A percentile compares a stretch with the other conserved stretches of the same genome.
phyloP scores from a whole-genome alignment of 64 coral and sea anemone genomes.

The Stylophora pistillata region DNA sequence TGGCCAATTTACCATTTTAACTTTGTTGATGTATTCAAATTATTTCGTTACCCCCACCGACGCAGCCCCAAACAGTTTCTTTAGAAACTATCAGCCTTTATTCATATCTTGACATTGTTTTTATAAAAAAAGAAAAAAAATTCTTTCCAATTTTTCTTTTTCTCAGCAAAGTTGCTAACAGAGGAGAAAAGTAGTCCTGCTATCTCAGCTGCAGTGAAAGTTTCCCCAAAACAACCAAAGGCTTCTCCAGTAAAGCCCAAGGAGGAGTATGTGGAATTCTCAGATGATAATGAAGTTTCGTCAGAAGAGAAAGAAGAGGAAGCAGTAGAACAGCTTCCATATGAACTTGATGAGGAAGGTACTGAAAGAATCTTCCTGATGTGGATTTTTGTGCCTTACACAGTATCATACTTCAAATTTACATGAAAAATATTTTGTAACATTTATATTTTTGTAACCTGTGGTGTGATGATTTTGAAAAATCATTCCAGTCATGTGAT shows the following conservation, averaged over 20 bases:
- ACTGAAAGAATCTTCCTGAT: background rate
- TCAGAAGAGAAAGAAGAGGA: background rate
- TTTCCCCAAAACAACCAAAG: slow-evolving; percentile 3
- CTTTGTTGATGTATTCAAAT: too few species aligned
- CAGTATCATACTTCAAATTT: background rate
- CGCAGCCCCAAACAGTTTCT: too few species aligned
- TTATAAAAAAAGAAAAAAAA: too few species aligned
- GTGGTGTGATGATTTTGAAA: too few species aligned
- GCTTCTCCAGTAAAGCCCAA: background rate
- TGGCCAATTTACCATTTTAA: too few species aligned
- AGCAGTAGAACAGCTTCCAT: background rate
- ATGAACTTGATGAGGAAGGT: background rate
- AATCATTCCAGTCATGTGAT: too few species aligned
- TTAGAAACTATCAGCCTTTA: too few species aligned
- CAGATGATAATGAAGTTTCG: slow-evolving; percentile 10
- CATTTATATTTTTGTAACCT: too few species aligned
- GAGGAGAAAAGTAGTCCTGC: background rate
- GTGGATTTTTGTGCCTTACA: background rate
- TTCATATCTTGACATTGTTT: too few species aligned
- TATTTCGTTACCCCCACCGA: too few species aligned
- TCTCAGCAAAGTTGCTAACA: slow-evolving; percentile 23
- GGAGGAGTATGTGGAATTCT: background rate
- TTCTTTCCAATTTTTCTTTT: background rate
- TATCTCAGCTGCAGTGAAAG: background rate
- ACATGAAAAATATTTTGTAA: background rate